Evolutionary conservation across 2,797 vertebrate species (phyloP).

Genomic region (Falco columbarius): DNA sequence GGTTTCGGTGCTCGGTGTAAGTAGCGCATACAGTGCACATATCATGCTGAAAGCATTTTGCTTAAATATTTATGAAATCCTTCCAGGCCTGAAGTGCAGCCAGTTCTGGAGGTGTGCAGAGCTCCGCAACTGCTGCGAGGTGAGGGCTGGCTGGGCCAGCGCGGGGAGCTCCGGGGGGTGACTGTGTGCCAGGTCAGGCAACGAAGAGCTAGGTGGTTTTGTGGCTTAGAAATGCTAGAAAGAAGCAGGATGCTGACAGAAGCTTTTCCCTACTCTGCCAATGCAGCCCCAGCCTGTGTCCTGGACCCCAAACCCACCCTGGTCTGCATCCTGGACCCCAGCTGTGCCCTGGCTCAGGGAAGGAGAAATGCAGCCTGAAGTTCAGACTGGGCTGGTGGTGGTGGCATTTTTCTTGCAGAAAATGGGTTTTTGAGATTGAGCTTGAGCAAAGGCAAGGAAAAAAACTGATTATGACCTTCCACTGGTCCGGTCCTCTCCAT

Average conservation of each 20-base stretch:
- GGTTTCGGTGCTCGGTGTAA: background rate
- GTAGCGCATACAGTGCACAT: rapidly evolving
- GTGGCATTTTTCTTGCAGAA: background rate
- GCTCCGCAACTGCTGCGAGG: background rate
- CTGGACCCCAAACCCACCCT: background rate
- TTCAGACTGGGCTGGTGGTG: background rate
- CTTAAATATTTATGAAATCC: background rate
- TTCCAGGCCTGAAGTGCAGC: background rate
- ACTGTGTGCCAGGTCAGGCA: rapidly evolving
- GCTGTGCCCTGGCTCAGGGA: background rate
- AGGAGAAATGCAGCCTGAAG: background rate
- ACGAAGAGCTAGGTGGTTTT: background rate
- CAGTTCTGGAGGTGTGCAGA: background rate
- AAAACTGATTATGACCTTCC: background rate
- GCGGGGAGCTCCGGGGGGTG: background rate
- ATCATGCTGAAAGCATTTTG: background rate
- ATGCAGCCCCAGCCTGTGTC: background rate
- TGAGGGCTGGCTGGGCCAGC: too few species aligned
- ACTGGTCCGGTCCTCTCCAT: background rate
- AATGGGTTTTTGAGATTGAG: background rate
- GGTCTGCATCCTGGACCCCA: rapidly evolving
- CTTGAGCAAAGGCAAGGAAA: background rate
- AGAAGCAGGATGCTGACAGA: background rate
- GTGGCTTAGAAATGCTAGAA: background rate
- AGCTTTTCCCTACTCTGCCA: background rate